phyloP scores from a whole-genome alignment of 2,113 vertebrate genomes.

The Pelobates fuscus region DNA sequence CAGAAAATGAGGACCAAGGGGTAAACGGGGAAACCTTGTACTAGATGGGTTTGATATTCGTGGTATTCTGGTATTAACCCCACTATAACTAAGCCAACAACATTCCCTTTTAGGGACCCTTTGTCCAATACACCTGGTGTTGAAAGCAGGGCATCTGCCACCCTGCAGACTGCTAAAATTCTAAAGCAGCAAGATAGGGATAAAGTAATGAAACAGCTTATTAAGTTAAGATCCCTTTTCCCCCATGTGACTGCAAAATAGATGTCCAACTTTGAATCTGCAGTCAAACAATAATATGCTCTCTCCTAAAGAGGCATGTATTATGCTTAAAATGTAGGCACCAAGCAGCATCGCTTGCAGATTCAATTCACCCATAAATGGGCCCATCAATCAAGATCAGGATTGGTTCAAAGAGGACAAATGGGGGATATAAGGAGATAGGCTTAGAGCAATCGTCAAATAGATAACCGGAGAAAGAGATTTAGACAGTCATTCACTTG shows the following conservation, averaged over 20 bases:
- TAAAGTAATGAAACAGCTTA: neutral
- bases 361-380: neutral
- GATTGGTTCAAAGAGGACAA: neutral
- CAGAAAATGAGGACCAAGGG: neutral
- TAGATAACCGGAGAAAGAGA: neutral
- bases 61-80: too few species aligned
- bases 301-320: constrained; percentile 4
- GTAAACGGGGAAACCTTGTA: neutral
- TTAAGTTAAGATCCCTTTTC: neutral
- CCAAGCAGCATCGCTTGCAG: neutral
- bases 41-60: too few species aligned
- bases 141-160: neutral
- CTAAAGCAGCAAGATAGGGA: constrained; percentile 1
- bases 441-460: neutral
- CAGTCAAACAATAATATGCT: constrained; percentile 2
- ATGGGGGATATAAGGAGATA: neutral
- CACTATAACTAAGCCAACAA: too few species aligned
- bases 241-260: neutral
- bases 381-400: neutral
- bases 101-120: neutral
- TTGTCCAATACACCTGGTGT: neutral
- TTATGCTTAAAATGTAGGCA: neutral
- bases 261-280: neutral
- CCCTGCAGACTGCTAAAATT: neutral
- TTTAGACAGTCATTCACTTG: neutral